Base-by-base conservation (phyloP, 2,797 vertebrate species). In the Monodelphis domestica region DNA sequence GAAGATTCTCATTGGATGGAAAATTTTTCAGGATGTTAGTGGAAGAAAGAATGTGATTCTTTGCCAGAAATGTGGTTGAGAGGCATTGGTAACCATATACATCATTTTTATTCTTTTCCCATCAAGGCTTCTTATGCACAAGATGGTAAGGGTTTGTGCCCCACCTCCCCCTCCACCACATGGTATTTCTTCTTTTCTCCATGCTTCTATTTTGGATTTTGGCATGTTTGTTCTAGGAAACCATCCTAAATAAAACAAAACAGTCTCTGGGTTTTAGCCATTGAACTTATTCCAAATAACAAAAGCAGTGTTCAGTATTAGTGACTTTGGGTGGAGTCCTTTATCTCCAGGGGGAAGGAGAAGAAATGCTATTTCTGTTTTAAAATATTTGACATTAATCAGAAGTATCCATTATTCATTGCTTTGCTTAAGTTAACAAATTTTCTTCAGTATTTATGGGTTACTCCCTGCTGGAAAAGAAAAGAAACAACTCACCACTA, bases 111-210 rank as follows among this genome's bases (percentile, higher is more conserved):
- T 78, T 26, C 70, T 91, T 88, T 91, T 93, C 54, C 59, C 53
- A 55, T 17, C 12, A 55, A 95, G 54, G 92, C 53, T 87, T 53
- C 91, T 95, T 91, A 88, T 50, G 87, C 50, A 89, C 17, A 89
- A 53, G n/a, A 52, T 38, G 87, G 54, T 10, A 12, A 30, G 53
- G 89, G 38, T 50, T 56, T 89, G 90, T 54, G 17, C n/a, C 7
- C 93, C 28, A 90, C 63, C 55, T 84, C 89, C 33, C 33, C 21
- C 88, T 55, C 87, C 59, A 84, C 38, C 33, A 55, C 1, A 5
- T 59, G 51, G 52, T 55, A 2, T 24, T 95, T 87, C 63, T 94
- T 94, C 92, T 28, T 94, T 50, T 50, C n/a, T 95, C 90, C 55
- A 17, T 93, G 56, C 87, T 57, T 12, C n/a, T 92, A 30, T 91